phyloP scores from a whole-genome alignment of 2,797 vertebrate genomes.

The Rhyacichthys aspro region DNA sequence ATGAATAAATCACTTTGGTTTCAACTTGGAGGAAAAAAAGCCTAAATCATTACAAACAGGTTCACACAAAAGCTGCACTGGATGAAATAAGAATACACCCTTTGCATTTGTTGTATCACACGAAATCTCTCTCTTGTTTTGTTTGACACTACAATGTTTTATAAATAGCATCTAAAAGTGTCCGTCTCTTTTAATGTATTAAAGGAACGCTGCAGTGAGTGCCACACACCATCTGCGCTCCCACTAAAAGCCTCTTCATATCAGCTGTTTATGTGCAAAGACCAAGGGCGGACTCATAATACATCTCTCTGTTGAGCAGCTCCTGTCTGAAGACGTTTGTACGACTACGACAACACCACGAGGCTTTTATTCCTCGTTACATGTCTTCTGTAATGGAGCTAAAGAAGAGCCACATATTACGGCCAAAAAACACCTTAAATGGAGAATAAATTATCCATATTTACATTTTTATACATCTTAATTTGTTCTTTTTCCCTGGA shows the following conservation, averaged over 20 bases:
- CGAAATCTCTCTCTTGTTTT: too few species aligned
- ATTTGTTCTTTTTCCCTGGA: not conserved
- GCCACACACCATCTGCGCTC: slow-evolving; percentile 31
- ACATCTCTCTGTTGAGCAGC: slow-evolving; percentile 20
- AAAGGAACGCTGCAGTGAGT: slow-evolving; percentile 25
- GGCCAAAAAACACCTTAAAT: too few species aligned
- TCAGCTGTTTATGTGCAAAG: slow-evolving; percentile 20
- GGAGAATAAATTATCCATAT: too few species aligned
- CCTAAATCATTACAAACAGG: too few species aligned
- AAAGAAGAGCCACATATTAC: not conserved
- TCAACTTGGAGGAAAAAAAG: too few species aligned
- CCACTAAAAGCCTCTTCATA: slow-evolving; percentile 45
- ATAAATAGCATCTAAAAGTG: not conserved
- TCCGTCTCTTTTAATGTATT: not conserved
- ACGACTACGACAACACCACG: slow-evolving; percentile 16
- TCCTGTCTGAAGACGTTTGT: slow-evolving; percentile 39
- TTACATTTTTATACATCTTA: not conserved
- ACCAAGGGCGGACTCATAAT: slow-evolving; percentile 8
- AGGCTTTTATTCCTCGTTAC: slow-evolving; percentile 5
- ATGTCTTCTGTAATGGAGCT: slow-evolving; percentile 13
- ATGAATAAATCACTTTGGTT: too few species aligned
- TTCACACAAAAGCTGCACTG: too few species aligned
- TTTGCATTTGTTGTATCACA: too few species aligned
- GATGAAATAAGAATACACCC: too few species aligned
- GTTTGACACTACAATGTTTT: not conserved